Base-by-base conservation (phyloP, 1,140 invertebrate species). In the Drosophila sucinea region DNA sequence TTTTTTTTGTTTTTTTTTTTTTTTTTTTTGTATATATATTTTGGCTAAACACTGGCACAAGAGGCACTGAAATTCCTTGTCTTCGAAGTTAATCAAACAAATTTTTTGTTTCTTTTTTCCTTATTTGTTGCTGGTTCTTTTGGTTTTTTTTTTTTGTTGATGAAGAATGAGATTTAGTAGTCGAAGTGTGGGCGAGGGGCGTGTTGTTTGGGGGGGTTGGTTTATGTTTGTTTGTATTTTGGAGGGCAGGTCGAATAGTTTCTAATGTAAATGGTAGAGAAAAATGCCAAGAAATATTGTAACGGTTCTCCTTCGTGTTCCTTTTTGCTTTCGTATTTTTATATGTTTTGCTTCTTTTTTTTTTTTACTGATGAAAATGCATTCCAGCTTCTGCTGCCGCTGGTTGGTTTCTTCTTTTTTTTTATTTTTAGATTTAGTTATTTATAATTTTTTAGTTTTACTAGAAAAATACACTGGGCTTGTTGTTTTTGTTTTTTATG, bases 31-130 rank as follows among this genome's bases (percentile, higher is more conserved):
- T 87, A 87, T 87, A 86, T 86, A 87, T 87, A 87, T 87, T 87
- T 87, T 87, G 84, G 84, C 84, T 87, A 89, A 87, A 89, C 84
- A 89, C 84, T 89, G 85, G 85, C 84, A 89, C 84, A 84, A 90
- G 85, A 89, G 84, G 84, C 84, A 89, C 84, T 89, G 85, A 89
- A 90, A 89, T 89, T 89, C 84, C 84, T 90, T 89, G 84, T 89
- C 84, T 89, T 87, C 84, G 84, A 87, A 87, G 85, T 87, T 86
- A 83, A 83, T 90, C 70, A 81, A 77, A 84, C 73, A 51, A 51
- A 67, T 81, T 47, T 65, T 67, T 84, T 67, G 56, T 73, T 65
- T 63, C 67, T 63, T 75, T 29, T 47, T 85, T 44, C 47, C 27
- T 63, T 75, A 23, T 67, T 67, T 25, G 54, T 79, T 29, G n/a